These are phyloP conservation scores for Hypomecis punctinalis DNA, from an alignment of 2,888 invertebrate genomes.

Conservation along the genomic window DNA sequence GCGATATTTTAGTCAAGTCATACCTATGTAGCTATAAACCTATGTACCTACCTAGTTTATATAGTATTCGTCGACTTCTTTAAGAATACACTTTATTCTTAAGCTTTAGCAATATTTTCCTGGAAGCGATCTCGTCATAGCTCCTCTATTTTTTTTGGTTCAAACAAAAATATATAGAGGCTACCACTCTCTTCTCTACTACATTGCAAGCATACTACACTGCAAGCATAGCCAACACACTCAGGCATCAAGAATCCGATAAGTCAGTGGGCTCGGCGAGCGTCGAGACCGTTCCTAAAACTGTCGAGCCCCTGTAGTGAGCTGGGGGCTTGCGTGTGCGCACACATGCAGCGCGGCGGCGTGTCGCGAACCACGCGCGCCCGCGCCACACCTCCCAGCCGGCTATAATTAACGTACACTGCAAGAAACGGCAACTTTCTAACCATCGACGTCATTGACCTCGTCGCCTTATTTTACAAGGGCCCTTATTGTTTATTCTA, in stretches of 20 bases:
- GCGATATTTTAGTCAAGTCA: too few species aligned
- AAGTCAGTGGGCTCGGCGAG: background rate
- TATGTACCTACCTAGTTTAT: too few species aligned
- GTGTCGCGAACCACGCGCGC: slow-evolving; percentile 56
- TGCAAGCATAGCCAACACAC: slow-evolving; percentile 8
- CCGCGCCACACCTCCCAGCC: slow-evolving; percentile 66
- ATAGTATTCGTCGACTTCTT: too few species aligned
- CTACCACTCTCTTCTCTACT: too few species aligned
- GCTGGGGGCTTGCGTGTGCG: slow-evolving; percentile 42
- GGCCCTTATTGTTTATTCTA: slow-evolving; percentile 3
- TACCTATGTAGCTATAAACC: too few species aligned
- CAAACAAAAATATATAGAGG: too few species aligned
- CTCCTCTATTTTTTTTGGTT: too few species aligned
- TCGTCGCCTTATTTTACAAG: slow-evolving; percentile 37
- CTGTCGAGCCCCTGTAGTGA: slow-evolving; percentile 10
- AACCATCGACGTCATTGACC: slow-evolving; percentile 65
- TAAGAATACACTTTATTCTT: too few species aligned
- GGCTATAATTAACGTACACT: slow-evolving; percentile 41
- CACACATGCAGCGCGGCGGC: slow-evolving; percentile 39
- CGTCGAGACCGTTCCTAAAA: background rate
- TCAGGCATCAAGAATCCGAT: background rate
- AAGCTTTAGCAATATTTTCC: too few species aligned
- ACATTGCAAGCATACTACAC: background rate
- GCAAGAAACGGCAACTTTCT: slow-evolving; percentile 58
- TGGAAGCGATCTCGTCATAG: too few species aligned